Evolutionary conservation across 2,797 vertebrate genomes (phyloP).

Genomic region (Sternarchorhynchus goeldii): DNA sequence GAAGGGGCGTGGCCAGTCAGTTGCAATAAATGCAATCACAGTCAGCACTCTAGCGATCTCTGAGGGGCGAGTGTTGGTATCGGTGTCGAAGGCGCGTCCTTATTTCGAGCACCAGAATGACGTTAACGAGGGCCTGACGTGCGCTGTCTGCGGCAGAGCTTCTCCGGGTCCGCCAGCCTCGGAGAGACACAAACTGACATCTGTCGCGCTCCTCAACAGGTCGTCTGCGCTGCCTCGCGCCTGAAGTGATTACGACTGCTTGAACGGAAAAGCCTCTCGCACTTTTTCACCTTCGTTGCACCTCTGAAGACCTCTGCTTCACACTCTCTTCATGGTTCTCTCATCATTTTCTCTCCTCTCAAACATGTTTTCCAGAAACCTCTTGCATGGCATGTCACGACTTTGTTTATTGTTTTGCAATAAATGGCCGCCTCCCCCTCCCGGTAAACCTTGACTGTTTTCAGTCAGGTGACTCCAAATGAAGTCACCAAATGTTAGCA

Average conservation of each 20-base stretch:
- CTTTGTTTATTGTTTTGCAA: background rate
- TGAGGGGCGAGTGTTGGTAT: background rate
- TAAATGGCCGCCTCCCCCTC: background rate
- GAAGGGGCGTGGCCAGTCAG: background rate
- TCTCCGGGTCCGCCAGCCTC: background rate
- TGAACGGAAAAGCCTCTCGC: background rate
- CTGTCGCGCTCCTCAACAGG: background rate
- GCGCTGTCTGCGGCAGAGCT: conserved; percentile 3
- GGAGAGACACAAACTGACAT: background rate
- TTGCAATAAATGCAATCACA: background rate
- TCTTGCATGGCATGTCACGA: background rate
- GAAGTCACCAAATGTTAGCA: too few species aligned
- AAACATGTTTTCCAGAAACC: background rate
- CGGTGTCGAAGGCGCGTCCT: conserved; percentile 2
- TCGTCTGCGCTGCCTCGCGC: background rate
- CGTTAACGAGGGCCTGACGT: conserved; percentile 2
- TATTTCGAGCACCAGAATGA: background rate
- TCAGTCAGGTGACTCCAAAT: background rate
- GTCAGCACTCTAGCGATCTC: background rate
- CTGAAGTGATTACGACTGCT: conserved; percentile 20
- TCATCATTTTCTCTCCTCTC: conserved; percentile 16
- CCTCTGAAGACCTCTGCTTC: conserved; percentile 7
- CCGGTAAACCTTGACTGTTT: background rate
- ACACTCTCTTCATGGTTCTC: conserved; percentile 12
- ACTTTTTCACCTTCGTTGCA: background rate